Evolutionary conservation across 2,797 vertebrate genomes (phyloP), one percentile per base, ranked within the genome.

Genomic region (Falco concolor): DNA sequence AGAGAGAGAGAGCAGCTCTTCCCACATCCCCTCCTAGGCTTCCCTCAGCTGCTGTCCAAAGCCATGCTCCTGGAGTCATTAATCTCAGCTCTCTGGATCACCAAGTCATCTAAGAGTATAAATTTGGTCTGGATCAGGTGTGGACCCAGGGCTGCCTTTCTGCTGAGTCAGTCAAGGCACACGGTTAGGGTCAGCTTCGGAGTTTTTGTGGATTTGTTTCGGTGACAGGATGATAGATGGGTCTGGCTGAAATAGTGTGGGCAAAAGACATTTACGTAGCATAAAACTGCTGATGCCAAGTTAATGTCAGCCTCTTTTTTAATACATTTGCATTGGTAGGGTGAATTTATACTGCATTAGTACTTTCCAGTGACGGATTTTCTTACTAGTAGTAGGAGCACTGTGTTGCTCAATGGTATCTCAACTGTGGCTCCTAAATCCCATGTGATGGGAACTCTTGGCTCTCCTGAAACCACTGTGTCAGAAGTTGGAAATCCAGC

Each of bases 31-130:
- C 25, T 38, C 34, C 47, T 4, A 19, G 36, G 32, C 20, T 86
- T 36, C 6, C 30, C 30, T 12, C 38, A 3, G 27, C 68, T 67
- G 28, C 50, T 44, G 10, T 20, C 69, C 40, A 6, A n/a, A 44
- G 28, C 78, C 3, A 0, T 3, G 22, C 27, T 86, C 49, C n/a
- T 50, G 19, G 36, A 2, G 1, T 6, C 22, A 6, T 10, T 15
- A 9, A 42, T 38, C 76, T 77, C 74, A 13, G 34, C 38, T 56
- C 73, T 56, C n/a, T 24, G 36, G 49, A 67, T 52, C 36, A 38
- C 54, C 36, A 10, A 36, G 11, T 21, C 53, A 28, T 36, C 16
- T 5, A 47, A 34, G 12, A 45, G 49, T 0, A 15, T 40, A 5
- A 7, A 15, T 53, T 8, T 28, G 14, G 5, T 32, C 18, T 8